Percentiles rank a stretch among this genome's conserved stretches.
Evolutionary conservation across 2,888 invertebrate genomes (phyloP).

Genomic region (Parapristionchus giblindavisi): DNA sequence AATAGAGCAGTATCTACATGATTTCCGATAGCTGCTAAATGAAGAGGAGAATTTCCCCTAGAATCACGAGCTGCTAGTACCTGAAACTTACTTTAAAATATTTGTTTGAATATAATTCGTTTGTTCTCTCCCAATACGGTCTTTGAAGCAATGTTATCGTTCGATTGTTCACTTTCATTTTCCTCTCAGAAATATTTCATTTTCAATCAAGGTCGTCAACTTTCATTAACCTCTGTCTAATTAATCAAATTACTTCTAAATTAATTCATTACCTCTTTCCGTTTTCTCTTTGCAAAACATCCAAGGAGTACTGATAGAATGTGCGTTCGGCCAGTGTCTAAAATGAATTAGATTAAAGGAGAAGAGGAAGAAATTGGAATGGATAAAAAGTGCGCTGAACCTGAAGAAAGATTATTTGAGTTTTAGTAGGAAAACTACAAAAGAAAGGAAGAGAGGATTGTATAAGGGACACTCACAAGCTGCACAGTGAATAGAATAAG

Average conservation of each 20-base stretch:
- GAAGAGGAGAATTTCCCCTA: conserved; percentile 66
- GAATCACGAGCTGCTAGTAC: conserved; percentile 57
- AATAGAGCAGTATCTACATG: conserved; percentile 57
- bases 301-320: conserved; percentile 55
- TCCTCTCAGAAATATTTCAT: no score
- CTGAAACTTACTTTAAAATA: conserved; percentile 40
- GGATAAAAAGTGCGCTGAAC: no score
- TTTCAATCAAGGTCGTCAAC: no score
- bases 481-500: conserved; percentile 62
- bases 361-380: not conserved
- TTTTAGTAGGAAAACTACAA: not conserved
- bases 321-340: conserved; percentile 60
- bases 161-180: no score
- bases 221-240: no score
- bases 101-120: no score
- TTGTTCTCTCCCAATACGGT: no score
- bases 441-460: not conserved
- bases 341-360: conserved; percentile 19
- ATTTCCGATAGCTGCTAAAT: conserved; percentile 63
- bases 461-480: conserved; percentile 52
- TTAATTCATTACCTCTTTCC: conserved; percentile 36
- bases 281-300: conserved; percentile 55
- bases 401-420: conserved; percentile 7
- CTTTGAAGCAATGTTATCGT: no score
- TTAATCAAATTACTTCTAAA: no score